phyloP scores from a whole-genome alignment of 2,888 invertebrate species.

The Spilosoma lubricipeda region DNA sequence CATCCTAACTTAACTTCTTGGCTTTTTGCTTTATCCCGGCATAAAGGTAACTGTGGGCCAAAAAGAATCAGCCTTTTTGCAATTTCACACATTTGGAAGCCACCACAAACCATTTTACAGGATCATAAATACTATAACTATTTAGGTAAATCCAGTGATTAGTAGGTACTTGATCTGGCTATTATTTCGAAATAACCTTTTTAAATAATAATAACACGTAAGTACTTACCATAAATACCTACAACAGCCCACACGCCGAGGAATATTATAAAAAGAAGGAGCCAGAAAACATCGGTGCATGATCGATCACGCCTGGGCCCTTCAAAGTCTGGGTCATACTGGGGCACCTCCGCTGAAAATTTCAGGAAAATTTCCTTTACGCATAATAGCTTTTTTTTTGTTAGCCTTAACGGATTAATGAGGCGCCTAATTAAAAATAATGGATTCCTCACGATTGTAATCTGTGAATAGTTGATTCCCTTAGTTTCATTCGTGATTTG shows the following conservation, averaged over 20 bases:
- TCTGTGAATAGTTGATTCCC: not conserved
- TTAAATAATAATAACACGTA: not conserved
- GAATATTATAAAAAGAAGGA: constrained; percentile 1
- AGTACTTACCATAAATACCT: constrained; percentile 7
- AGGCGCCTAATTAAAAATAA: not conserved
- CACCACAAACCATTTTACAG: no score
- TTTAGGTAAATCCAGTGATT: no score
- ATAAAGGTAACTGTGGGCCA: no score
- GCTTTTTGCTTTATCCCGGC: no score
- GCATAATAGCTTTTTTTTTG: not conserved
- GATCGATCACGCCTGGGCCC: constrained; percentile 9
- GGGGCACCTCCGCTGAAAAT: constrained; percentile 9
- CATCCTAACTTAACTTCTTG: no score
- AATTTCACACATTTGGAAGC: no score
- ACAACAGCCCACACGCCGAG: constrained; percentile 7
- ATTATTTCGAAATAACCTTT: not conserved
- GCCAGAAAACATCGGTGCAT: constrained; percentile 14
- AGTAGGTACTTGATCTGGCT: no score
- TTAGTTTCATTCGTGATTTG: not conserved
- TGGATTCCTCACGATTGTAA: not conserved
- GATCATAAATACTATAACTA: no score
- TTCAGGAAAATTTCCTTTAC: not conserved
- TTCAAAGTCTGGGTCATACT: constrained; percentile 11
- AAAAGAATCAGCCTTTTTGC: no score
- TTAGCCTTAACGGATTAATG: not conserved